Conservation (phyloP, 2,888 invertebrate genomes). For the Tuta absoluta region DNA sequence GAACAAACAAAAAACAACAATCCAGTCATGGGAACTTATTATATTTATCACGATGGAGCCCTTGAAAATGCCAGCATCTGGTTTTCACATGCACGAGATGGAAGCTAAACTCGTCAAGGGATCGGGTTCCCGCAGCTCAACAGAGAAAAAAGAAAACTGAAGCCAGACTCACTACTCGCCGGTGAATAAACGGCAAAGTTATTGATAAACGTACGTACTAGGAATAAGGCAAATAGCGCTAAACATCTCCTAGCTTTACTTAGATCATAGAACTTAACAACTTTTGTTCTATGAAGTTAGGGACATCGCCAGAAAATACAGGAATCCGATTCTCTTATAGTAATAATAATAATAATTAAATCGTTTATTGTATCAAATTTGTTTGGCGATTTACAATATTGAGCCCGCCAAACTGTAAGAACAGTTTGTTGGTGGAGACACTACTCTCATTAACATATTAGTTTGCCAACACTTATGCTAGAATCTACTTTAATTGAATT, state of each 20-base stretch:
- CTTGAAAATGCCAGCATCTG: constrained; percentile 44
- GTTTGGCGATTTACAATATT: too few species aligned
- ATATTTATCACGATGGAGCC: constrained; percentile 32
- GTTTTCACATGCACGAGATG: constrained; percentile 35
- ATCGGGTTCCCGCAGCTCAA: constrained; percentile 28
- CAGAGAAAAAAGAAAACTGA: neutral
- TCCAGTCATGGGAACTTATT: constrained; percentile 21
- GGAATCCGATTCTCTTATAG: too few species aligned
- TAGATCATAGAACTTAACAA: neutral
- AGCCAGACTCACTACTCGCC: neutral
- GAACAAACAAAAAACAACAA: neutral
- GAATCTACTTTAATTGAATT: too few species aligned
- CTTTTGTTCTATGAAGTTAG: neutral
- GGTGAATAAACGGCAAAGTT: neutral
- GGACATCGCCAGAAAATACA: too few species aligned
- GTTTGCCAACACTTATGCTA: too few species aligned
- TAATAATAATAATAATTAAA: too few species aligned
- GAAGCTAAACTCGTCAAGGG: constrained; percentile 26
- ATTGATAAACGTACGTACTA: neutral
- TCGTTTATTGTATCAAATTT: too few species aligned
- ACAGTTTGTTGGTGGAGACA: too few species aligned
- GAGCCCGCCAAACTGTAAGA: too few species aligned
- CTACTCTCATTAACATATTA: too few species aligned
- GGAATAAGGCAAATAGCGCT: neutral
- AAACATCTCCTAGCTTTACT: neutral